Conservation (phyloP, 1,140 invertebrate species). For the Psix sp. region DNA sequence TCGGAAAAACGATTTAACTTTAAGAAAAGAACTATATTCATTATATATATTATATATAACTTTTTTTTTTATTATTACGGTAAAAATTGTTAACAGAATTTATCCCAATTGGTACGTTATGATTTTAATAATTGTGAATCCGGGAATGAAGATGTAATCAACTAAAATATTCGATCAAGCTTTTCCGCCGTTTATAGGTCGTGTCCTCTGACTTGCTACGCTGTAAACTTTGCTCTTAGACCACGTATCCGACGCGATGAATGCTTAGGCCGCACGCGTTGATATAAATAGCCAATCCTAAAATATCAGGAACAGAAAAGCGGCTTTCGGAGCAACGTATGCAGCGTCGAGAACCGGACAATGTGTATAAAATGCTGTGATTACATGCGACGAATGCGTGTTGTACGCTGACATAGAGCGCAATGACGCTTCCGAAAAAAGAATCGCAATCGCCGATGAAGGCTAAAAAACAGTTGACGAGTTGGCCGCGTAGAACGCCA, state of each 20-base stretch:
- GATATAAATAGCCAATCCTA: constrained; percentile 57
- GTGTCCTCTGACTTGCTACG: constrained; percentile 48
- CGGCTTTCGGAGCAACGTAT: constrained; percentile 2
- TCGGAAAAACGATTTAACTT: too few species aligned
- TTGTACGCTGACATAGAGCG: constrained; percentile 37
- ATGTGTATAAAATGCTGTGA: constrained; percentile 31
- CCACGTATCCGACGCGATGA: constrained; percentile 18
- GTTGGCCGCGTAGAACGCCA: constrained; percentile 1
- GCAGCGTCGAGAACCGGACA: constrained; percentile 19
- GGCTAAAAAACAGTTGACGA: constrained; percentile 12
- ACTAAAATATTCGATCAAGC: too few species aligned
- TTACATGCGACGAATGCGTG: constrained; percentile 51
- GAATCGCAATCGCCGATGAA: constrained; percentile 8
- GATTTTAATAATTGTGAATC: too few species aligned
- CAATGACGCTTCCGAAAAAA: constrained; percentile 40
- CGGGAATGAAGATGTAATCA: too few species aligned
- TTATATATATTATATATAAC: too few species aligned
- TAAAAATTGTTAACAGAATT: too few species aligned
- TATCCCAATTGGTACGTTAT: too few species aligned
- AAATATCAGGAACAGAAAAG: constrained; percentile 46
- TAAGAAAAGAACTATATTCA: too few species aligned
- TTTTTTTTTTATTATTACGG: too few species aligned
- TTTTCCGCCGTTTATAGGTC: too few species aligned
- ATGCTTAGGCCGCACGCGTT: constrained; percentile 11
- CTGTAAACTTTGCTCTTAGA: constrained; percentile 50